Percentiles rank a stretch among this genome's conserved stretches.
These are phyloP conservation scores for Novumbra hubbsi DNA, from an alignment of 2,797 vertebrate species.

Conservation along the genomic window DNA sequence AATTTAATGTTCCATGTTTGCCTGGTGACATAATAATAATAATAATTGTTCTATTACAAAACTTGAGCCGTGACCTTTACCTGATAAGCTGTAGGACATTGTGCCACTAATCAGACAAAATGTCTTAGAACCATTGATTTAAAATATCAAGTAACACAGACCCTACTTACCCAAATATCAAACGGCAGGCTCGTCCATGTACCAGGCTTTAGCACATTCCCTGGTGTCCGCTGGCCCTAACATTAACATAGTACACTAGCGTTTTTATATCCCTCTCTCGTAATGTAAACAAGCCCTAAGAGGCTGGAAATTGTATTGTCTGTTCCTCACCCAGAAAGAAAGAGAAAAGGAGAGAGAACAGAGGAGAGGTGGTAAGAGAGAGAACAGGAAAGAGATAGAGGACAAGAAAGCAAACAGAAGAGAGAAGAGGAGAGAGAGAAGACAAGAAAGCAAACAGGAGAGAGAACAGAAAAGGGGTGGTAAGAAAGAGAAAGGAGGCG, in stretches of 20 bases:
- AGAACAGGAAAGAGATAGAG: background rate
- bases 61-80: background rate
- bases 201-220: background rate
- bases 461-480: too few relatives aligned
- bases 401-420: too few relatives aligned
- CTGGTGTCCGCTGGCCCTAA: background rate
- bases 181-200: background rate
- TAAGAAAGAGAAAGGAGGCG: background rate
- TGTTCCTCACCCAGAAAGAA: background rate
- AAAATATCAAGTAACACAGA: constrained; percentile 10
- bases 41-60: background rate
- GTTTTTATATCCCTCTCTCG: too few relatives aligned
- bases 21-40: background rate
- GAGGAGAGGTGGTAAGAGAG: background rate
- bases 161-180: background rate
- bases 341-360: background rate
- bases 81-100: constrained; percentile 1
- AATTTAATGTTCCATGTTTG: background rate
- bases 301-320: background rate
- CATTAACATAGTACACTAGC: too few relatives aligned
- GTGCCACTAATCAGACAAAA: background rate
- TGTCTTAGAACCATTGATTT: constrained; percentile 5
- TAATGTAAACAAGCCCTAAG: background rate
- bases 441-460: too few relatives aligned
- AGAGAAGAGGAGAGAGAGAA: too few relatives aligned